These are phyloP conservation scores for Oligia fasciuncula DNA, from an alignment of 2,888 invertebrate genomes.

Conservation along the genomic window DNA sequence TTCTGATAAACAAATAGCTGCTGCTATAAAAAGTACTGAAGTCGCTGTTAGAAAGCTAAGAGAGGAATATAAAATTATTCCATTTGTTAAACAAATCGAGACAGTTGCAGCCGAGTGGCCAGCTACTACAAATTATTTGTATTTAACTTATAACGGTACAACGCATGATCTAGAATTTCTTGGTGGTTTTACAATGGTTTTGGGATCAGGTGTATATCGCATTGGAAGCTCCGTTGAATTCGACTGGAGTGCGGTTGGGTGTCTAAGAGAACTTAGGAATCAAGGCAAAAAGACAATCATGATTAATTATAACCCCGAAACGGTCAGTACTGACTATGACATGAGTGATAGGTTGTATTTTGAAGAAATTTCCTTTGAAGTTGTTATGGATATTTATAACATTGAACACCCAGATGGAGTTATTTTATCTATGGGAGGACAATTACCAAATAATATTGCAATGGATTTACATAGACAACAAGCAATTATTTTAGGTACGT, in stretches of 20 bases:
- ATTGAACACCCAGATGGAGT: slow-evolving; percentile 98
- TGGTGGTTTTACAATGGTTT: slow-evolving; percentile 95
- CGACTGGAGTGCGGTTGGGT: slow-evolving; percentile 99
- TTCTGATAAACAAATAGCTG: slow-evolving; percentile 98
- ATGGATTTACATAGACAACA: slow-evolving; percentile 98
- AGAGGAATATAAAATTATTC: slow-evolving; percentile 93
- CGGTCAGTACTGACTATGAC: slow-evolving; percentile 99
- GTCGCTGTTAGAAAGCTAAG: slow-evolving; percentile 94
- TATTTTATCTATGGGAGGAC: slow-evolving; percentile 99
- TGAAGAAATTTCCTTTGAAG: slow-evolving; percentile 99
- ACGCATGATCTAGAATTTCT: slow-evolving; percentile 95
- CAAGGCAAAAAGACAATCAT: slow-evolving; percentile 98
- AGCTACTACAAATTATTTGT: slow-evolving; percentile 99
- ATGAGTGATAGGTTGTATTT: slow-evolving; percentile 99
- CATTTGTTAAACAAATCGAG: slow-evolving; percentile 99
- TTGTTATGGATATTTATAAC: slow-evolving; percentile 99
- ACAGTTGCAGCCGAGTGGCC: slow-evolving; percentile 99
- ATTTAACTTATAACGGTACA: slow-evolving; percentile 97
- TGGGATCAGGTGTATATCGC: slow-evolving; percentile 98
- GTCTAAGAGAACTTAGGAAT: slow-evolving; percentile 96
- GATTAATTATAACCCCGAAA: slow-evolving; percentile 99
- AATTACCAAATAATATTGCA: slow-evolving; percentile 99
- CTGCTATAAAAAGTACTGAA: slow-evolving; percentile 96
- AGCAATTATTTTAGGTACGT: slow-evolving; percentile 97
- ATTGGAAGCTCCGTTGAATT: slow-evolving; percentile 99